Evolutionary conservation across 2,113 vertebrate genomes (phyloP).

Genomic region (Syngnathoides biaculeatus): DNA sequence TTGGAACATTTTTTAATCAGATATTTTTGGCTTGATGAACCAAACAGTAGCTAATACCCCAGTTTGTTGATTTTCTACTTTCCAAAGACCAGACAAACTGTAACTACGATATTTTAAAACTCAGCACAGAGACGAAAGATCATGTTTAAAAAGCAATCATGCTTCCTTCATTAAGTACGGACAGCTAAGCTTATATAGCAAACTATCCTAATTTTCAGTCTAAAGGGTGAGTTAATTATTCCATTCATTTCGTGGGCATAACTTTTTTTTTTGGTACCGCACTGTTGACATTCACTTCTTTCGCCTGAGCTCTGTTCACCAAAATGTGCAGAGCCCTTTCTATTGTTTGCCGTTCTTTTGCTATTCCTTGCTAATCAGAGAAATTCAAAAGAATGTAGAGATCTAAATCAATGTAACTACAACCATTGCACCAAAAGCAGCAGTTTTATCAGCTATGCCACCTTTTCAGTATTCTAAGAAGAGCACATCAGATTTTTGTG

Average conservation of each 20-base stretch:
- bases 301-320: not conserved
- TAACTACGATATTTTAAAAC: not conserved
- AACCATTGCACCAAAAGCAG: not conserved
- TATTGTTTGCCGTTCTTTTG: no score
- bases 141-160: conserved; percentile 2
- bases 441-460: not conserved
- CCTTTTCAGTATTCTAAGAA: no score
- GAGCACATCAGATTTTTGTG: no score
- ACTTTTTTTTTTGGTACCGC: not conserved
- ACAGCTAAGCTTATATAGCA: not conserved
- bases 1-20: no score
- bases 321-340: no score
- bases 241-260: not conserved
- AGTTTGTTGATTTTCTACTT: not conserved
- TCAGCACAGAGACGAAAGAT: not conserved
- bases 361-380: no score
- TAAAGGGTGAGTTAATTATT: not conserved
- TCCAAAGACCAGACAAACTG: not conserved
- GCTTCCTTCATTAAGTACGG: not conserved
- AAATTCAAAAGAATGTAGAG: not conserved
- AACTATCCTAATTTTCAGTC: not conserved
- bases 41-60: not conserved
- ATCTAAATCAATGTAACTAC: no score
- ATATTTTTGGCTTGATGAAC: not conserved
- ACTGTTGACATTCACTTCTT: not conserved